These are phyloP conservation scores for Strigamia maritima DNA, from an alignment of 2,888 invertebrate species.

Conservation along the genomic window DNA sequence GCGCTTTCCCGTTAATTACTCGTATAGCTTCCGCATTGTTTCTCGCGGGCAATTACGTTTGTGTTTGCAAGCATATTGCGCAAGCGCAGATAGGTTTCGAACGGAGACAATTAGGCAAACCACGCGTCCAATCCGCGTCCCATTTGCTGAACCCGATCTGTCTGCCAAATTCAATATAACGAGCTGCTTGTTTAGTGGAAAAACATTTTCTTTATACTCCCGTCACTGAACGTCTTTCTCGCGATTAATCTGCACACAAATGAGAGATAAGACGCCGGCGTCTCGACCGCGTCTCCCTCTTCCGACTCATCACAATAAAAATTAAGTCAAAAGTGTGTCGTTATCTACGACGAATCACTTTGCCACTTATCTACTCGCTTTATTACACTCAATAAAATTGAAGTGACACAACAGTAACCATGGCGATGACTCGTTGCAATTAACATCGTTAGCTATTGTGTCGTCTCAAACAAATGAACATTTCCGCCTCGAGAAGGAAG, in stretches of 20 bases:
- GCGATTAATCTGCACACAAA: constrained; percentile 27
- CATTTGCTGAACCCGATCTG: constrained; percentile 6
- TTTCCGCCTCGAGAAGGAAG: background rate
- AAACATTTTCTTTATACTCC: constrained; percentile 28
- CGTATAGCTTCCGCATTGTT: constrained; percentile 27
- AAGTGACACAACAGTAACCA: constrained; percentile 24
- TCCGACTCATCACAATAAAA: constrained; percentile 30
- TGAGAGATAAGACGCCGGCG: constrained; percentile 11
- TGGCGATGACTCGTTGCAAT: constrained; percentile 23
- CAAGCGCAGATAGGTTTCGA: constrained; percentile 23
- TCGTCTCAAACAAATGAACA: constrained; percentile 13
- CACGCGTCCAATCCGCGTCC: constrained; percentile 18
- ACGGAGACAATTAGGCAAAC: constrained; percentile 27
- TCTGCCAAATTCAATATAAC: constrained; percentile 22
- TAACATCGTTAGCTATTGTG: constrained; percentile 25
- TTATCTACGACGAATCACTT: constrained; percentile 21
- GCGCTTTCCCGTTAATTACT: constrained; percentile 21
- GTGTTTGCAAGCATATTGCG: constrained; percentile 20
- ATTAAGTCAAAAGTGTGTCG: constrained; percentile 29
- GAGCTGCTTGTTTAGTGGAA: constrained; percentile 20
- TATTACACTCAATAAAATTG: constrained; percentile 28
- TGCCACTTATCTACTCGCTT: constrained; percentile 20
- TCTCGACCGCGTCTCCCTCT: constrained; percentile 19
- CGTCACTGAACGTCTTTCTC: constrained; percentile 1
- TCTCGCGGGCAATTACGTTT: constrained; percentile 26